phyloP scores from a whole-genome alignment of 2,113 vertebrate genomes.

The Apteryx owenii region DNA sequence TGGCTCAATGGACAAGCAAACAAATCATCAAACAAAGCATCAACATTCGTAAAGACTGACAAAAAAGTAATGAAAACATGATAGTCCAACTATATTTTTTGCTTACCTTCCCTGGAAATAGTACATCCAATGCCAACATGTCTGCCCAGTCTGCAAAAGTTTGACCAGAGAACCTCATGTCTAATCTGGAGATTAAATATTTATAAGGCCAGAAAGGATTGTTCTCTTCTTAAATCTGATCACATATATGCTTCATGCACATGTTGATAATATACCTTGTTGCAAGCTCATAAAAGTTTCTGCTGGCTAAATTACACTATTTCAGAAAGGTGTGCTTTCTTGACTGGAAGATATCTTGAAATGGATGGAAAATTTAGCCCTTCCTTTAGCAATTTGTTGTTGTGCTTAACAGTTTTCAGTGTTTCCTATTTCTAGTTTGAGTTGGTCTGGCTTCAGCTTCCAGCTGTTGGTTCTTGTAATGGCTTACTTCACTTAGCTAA shows the following conservation, averaged over 20 bases:
- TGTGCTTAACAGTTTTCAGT: not conserved
- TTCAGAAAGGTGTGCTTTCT: not conserved
- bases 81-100: not conserved
- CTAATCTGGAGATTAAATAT: not conserved
- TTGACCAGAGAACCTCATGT: rapidly evolving
- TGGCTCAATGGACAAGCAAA: not conserved
- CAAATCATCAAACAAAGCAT: not conserved
- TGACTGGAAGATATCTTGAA: not conserved
- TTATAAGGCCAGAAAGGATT: not conserved
- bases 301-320: not conserved
- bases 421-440: not conserved
- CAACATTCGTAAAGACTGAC: not conserved
- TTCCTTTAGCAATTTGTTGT: rapidly evolving
- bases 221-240: not conserved
- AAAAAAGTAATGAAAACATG: rapidly evolving
- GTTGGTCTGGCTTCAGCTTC: not conserved
- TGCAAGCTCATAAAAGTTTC: not conserved
- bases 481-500: not conserved
- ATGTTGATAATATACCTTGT: not conserved
- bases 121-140: not conserved
- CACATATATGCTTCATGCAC: not conserved
- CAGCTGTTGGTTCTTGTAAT: constrained; percentile 25
- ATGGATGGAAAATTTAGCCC: not conserved
- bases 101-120: not conserved
- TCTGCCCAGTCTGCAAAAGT: rapidly evolving